Conservation (phyloP, 1,140 invertebrate species). For the Araneus ventricosus region DNA sequence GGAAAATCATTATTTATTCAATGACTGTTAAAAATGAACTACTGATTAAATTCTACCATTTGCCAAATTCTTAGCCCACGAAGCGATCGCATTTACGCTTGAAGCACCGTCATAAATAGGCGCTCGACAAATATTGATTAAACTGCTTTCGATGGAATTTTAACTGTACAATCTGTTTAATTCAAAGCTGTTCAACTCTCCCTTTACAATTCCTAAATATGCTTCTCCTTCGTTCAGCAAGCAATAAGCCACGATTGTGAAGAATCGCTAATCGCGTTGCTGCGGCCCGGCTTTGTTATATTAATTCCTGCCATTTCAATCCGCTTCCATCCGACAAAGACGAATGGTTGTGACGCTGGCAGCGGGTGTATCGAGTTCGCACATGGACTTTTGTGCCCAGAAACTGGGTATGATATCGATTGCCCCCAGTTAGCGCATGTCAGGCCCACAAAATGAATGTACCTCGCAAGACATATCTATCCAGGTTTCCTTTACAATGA, state of each 20-base stretch:
- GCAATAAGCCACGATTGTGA: not conserved
- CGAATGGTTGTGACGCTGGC: constrained; percentile 49
- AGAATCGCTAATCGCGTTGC: not conserved
- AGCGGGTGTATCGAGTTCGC: constrained; percentile 19
- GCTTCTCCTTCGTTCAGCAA: not conserved
- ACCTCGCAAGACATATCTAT: constrained; percentile 54
- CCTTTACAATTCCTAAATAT: constrained; percentile 6
- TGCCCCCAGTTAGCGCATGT: constrained; percentile 52
- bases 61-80: no score
- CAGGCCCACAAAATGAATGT: constrained; percentile 64
- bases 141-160: not conserved
- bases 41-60: no score
- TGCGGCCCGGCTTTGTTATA: constrained; percentile 20
- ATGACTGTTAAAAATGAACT: no score
- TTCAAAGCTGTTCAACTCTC: not conserved
- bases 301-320: constrained; percentile 56
- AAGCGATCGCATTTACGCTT: no score
- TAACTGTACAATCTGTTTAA: not conserved
- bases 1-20: no score
- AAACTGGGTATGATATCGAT: constrained; percentile 23
- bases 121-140: not conserved
- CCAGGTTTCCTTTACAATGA: constrained; percentile 42
- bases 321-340: constrained; percentile 43
- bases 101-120: no score
- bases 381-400: constrained; percentile 14